Conservation (phyloP, 2,113 vertebrate species). For the Tursiops truncatus region DNA sequence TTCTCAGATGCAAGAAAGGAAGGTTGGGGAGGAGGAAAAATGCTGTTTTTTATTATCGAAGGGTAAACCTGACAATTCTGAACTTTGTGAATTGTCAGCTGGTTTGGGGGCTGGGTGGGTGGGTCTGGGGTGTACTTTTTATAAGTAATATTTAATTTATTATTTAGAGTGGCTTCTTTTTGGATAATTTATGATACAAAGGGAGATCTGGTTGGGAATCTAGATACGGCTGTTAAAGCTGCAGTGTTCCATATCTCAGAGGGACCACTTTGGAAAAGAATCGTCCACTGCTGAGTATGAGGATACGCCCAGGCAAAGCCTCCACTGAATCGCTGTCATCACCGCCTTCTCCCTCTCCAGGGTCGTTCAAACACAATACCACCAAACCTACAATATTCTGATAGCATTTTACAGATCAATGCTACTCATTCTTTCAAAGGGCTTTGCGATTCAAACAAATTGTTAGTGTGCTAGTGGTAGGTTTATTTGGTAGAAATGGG, state of each 20-base stretch:
- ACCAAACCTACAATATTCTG: not conserved
- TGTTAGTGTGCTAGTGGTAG: slow-evolving; percentile 75
- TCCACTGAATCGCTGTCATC: not conserved
- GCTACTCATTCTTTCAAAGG: slow-evolving; percentile 62
- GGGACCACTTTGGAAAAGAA: not conserved
- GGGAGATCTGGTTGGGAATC: slow-evolving; percentile 85
- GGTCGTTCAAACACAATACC: slow-evolving; percentile 47
- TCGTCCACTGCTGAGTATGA: not conserved
- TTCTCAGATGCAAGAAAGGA: slow-evolving; percentile 76
- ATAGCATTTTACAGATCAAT: slow-evolving; percentile 47
- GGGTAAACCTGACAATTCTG: slow-evolving; percentile 84
- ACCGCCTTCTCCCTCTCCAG: slow-evolving; percentile 55
- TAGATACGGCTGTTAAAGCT: slow-evolving; percentile 85
- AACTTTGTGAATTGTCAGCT: slow-evolving; percentile 74
- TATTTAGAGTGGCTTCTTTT: slow-evolving; percentile 89
- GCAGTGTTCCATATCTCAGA: slow-evolving; percentile 75
- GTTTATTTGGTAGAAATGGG: slow-evolving; percentile 79
- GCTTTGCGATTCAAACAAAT: slow-evolving; percentile 73
- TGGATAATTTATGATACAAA: slow-evolving; percentile 89
- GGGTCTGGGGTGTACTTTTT: slow-evolving; percentile 85
- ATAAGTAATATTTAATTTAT: slow-evolving; percentile 97
- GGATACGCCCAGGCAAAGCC: slow-evolving; percentile 34
- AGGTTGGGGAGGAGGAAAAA: slow-evolving; percentile 70
- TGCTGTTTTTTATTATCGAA: slow-evolving; percentile 90
- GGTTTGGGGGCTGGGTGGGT: slow-evolving; percentile 71